Conservation (phyloP, 2,113 vertebrate genomes). For the Cebidichthys violaceus region DNA sequence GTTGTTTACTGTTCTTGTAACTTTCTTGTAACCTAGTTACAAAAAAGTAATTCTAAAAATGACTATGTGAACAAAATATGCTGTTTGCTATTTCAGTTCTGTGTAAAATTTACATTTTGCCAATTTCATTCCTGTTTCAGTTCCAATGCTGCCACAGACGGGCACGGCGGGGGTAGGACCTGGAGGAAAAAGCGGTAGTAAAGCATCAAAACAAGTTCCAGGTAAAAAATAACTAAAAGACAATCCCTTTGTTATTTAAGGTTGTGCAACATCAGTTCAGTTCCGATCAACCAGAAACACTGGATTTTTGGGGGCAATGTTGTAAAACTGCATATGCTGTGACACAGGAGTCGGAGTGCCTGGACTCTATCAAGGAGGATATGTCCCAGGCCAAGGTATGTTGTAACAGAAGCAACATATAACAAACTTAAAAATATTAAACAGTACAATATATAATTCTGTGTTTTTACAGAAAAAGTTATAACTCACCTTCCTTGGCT, state of each 20-base stretch:
- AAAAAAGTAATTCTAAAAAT: neutral
- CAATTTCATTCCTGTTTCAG: conserved; percentile 28
- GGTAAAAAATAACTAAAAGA: conserved; percentile 58
- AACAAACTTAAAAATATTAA: neutral
- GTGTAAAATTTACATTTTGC: neutral
- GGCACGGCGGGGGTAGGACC: conserved; percentile 61
- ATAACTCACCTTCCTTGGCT: neutral
- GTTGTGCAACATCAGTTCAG: neutral
- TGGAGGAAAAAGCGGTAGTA: conserved; percentile 66
- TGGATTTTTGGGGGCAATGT: neutral
- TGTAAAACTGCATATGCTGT: conserved; percentile 4
- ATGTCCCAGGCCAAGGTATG: conserved; percentile 74
- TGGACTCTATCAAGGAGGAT: conserved; percentile 81
- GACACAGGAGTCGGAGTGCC: conserved; percentile 76
- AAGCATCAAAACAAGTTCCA: conserved; percentile 80
- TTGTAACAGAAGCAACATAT: neutral
- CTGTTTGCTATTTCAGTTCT: neutral
- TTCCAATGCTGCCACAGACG: conserved; percentile 71
- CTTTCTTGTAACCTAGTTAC: neutral
- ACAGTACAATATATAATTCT: neutral
- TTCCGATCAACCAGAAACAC: conserved; percentile 13
- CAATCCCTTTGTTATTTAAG: neutral
- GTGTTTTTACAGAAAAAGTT: neutral
- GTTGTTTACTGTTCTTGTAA: neutral
- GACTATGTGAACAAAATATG: neutral